phyloP scores from a whole-genome alignment of 2,888 invertebrate species.

The Campoplex nolae region DNA sequence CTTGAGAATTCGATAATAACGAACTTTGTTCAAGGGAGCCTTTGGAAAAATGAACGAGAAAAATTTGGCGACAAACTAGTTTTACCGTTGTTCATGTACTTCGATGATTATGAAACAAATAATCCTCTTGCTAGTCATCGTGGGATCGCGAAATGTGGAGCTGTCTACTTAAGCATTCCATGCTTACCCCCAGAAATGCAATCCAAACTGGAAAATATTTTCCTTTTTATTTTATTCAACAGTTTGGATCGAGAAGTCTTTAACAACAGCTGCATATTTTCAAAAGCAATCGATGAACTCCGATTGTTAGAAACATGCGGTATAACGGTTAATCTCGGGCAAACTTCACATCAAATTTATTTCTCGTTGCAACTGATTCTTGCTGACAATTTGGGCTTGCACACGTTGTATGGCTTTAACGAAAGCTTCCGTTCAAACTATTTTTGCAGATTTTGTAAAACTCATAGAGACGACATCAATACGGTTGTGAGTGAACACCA shows the following conservation, averaged over 20 bases:
- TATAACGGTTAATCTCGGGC: background rate
- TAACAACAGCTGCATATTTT: background rate
- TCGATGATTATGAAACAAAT: conserved; percentile 69
- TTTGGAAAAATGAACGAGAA: conserved; percentile 54
- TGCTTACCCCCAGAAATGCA: conserved; percentile 24
- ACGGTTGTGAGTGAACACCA: background rate
- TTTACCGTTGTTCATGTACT: conserved; percentile 68
- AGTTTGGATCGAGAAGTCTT: background rate
- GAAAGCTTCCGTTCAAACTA: conserved; percentile 66
- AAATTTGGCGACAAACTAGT: conserved; percentile 50
- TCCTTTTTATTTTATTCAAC: conserved; percentile 31
- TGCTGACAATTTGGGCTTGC: conserved; percentile 69
- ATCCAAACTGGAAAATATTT: conserved; percentile 23
- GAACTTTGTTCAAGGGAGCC: conserved; percentile 61
- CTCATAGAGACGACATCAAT: conserved; percentile 42
- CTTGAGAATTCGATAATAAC: too few species aligned
- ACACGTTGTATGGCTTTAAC: conserved; percentile 65
- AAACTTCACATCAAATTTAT: conserved; percentile 35
- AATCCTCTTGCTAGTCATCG: conserved; percentile 66
- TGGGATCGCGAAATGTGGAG: conserved; percentile 62
- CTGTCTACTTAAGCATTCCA: conserved; percentile 4
- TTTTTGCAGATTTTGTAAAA: conserved; percentile 70
- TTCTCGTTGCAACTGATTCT: too few species aligned
- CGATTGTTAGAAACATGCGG: background rate
- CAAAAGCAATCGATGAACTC: background rate